phyloP scores from a whole-genome alignment of 1,140 invertebrate genomes.

The Chrysoperla carnea region DNA sequence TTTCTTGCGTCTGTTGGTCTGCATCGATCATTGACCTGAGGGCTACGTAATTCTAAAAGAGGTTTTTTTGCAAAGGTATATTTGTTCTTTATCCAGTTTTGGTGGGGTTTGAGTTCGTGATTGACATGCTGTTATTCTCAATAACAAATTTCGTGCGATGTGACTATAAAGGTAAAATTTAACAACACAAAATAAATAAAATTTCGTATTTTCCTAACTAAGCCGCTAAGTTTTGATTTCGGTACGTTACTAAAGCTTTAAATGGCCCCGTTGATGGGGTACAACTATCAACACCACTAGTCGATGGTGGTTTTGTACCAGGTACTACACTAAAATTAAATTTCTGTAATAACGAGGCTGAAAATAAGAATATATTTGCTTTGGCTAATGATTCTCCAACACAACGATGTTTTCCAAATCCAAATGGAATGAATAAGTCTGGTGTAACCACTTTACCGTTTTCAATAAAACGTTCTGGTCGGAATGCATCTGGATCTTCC shows the following conservation, averaged over 20 bases:
- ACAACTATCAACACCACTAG: slow-evolving; percentile 47
- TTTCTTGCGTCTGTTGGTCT: no score
- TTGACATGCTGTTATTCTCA: no score
- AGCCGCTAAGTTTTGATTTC: no score
- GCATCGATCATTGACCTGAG: no score
- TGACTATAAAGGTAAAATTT: not conserved
- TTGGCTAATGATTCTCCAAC: slow-evolving; percentile 70
- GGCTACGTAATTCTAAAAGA: no score
- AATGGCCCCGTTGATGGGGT: slow-evolving; percentile 54
- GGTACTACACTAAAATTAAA: slow-evolving; percentile 47
- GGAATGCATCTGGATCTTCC: slow-evolving; percentile 50
- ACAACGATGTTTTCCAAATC: slow-evolving; percentile 64
- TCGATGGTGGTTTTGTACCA: slow-evolving; percentile 39
- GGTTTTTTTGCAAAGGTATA: no score
- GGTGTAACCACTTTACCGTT: slow-evolving; percentile 41
- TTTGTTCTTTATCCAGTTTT: no score
- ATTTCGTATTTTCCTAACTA: slow-evolving; percentile 15
- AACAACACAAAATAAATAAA: not conserved
- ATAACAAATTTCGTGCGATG: not conserved
- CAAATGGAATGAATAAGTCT: slow-evolving; percentile 61
- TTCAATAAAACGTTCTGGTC: slow-evolving; percentile 59
- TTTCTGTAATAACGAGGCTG: slow-evolving; percentile 55
- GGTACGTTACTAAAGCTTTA: slow-evolving; percentile 36
- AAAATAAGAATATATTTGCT: slow-evolving; percentile 73
- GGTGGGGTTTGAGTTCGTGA: no score